phyloP scores from a whole-genome alignment of 2,113 vertebrate species.

The Orcinus orca region DNA sequence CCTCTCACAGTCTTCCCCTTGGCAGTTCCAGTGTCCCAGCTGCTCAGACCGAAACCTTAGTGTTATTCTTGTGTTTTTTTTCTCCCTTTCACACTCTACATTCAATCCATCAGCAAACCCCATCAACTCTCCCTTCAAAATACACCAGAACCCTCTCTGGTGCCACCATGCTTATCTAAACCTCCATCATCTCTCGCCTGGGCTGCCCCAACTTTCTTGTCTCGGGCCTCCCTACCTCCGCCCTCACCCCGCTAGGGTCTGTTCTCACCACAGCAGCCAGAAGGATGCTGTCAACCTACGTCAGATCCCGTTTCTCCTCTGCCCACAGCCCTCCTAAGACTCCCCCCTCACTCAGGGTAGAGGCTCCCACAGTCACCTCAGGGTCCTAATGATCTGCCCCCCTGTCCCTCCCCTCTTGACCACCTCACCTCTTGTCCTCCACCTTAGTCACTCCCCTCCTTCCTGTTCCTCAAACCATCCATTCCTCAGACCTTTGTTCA shows the following conservation, averaged over 20 bases:
- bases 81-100: not conserved
- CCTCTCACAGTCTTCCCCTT: not conserved
- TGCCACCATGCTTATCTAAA: accelerated
- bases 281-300: not conserved
- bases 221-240: not conserved
- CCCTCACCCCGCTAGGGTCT: accelerated
- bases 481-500: not conserved
- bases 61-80: not conserved
- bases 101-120: not conserved
- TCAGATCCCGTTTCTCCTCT: not conserved
- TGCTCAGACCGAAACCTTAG: not conserved
- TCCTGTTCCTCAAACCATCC: not conserved
- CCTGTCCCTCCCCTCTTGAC: not conserved
- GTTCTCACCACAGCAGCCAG: not conserved
- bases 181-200: not conserved
- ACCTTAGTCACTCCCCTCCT: not conserved
- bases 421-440: not conserved
- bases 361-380: not conserved
- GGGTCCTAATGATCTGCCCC: not conserved
- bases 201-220: too few relatives aligned
- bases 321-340: accelerated
- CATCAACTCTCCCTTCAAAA: not conserved
- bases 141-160: not conserved
- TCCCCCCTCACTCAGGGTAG: not conserved
- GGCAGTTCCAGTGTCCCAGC: too few relatives aligned